These are phyloP conservation scores for Meriones unguiculatus DNA, from an alignment of 2,113 vertebrate species.

Conservation along the genomic window DNA sequence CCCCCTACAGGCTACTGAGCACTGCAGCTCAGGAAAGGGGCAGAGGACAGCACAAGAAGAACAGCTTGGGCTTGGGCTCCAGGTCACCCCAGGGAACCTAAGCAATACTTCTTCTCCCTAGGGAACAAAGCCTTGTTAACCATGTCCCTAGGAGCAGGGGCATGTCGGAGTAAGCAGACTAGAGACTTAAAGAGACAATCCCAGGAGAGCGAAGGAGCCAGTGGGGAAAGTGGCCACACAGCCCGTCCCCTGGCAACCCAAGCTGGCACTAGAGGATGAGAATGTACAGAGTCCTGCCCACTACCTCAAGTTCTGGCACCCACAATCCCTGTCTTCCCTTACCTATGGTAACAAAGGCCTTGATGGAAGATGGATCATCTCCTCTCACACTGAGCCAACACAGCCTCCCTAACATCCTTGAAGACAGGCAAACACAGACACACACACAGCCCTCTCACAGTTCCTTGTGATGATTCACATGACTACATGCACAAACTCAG, in stretches of 20 bases:
- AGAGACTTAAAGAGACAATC: background rate
- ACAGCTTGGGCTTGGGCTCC: background rate
- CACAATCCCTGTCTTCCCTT: background rate
- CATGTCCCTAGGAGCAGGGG: background rate
- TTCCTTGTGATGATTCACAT: background rate
- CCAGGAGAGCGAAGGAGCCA: slow-evolving; percentile 41
- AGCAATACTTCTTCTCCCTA: background rate
- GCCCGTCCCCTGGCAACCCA: slow-evolving; percentile 62
- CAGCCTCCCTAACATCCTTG: background rate
- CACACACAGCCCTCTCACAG: background rate
- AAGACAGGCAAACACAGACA: background rate
- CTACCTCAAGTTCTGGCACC: background rate
- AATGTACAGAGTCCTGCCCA: background rate
- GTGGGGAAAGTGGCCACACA: background rate
- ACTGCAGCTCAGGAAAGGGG: background rate
- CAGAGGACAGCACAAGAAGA: background rate
- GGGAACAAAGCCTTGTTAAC: slow-evolving; percentile 55
- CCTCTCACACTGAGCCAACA: background rate
- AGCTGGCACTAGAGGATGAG: background rate
- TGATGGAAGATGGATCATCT: background rate
- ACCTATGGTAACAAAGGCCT: background rate
- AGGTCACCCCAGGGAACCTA: background rate
- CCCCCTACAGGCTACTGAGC: background rate
- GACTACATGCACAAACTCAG: accelerated
- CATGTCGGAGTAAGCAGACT: slow-evolving; percentile 29